These are phyloP conservation scores for Cerastis rubricosa DNA, from an alignment of 2,888 invertebrate species.

Conservation along the genomic window DNA sequence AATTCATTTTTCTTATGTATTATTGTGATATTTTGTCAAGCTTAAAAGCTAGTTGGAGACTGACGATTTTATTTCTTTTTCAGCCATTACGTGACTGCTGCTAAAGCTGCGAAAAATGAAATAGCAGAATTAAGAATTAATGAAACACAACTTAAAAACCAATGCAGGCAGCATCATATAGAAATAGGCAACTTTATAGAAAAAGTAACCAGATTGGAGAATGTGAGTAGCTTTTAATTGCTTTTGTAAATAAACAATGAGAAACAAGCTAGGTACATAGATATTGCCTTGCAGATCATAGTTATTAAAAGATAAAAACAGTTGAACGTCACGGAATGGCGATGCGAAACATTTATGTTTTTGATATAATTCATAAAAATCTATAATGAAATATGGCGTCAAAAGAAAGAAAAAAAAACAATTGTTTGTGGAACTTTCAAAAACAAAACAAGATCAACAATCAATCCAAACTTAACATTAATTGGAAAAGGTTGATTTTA, in stretches of 20 bases:
- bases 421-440: too few relatives aligned
- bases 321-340: too few relatives aligned
- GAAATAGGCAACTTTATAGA: conserved; percentile 76
- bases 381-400: too few relatives aligned
- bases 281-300: neutral
- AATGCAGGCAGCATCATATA: conserved; percentile 77
- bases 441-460: too few relatives aligned
- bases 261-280: neutral
- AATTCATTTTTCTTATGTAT: neutral
- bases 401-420: too few relatives aligned
- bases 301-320: neutral
- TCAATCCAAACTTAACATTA: too few relatives aligned
- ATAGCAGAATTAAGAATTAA: conserved; percentile 64
- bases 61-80: conserved; percentile 20
- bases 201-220: conserved; percentile 73
- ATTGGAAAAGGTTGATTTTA: too few relatives aligned
- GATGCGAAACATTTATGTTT: too few relatives aligned
- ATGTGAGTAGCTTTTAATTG: conserved; percentile 70
- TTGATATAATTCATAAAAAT: too few relatives aligned
- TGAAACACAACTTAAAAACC: conserved; percentile 51
- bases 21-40: neutral
- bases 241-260: neutral
- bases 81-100: conserved; percentile 32
- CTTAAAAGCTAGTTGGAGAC: neutral
- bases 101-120: conserved; percentile 21